phyloP scores from a whole-genome alignment of 2,113 vertebrate genomes.

The Globicephala melas region DNA sequence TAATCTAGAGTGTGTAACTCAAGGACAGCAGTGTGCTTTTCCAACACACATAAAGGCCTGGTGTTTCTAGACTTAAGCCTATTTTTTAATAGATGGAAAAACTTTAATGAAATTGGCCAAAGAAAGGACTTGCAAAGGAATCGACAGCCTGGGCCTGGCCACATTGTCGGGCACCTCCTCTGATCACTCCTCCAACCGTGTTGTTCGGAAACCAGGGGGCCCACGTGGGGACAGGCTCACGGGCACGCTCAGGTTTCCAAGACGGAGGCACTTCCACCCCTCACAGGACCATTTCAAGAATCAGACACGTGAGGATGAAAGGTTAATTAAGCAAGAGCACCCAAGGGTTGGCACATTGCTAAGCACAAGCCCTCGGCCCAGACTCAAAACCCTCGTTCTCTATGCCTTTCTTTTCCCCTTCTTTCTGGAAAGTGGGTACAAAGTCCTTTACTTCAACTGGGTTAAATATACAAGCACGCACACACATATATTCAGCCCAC shows the following conservation, averaged over 20 bases:
- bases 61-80: neutral
- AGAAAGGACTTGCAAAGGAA: neutral
- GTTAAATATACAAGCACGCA: neutral
- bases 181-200: rapidly evolving
- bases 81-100: neutral
- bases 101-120: neutral
- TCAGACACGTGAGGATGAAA: neutral
- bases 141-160: neutral
- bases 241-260: neutral
- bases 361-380: neutral
- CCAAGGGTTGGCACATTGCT: neutral
- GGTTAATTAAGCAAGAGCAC: rapidly evolving
- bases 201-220: neutral
- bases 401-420: neutral
- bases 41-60: neutral
- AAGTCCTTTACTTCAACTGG: neutral
- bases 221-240: neutral
- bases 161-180: neutral
- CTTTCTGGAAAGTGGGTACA: neutral
- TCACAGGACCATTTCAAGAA: neutral
- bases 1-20: neutral
- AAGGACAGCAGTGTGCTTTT: neutral
- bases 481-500: neutral
- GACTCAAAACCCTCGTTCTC: neutral
- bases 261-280: neutral